A percentile compares a stretch with the other conserved stretches of the same genome.
Conservation (phyloP, 1,140 invertebrate species). For the Temnothorax curvispinosus region DNA sequence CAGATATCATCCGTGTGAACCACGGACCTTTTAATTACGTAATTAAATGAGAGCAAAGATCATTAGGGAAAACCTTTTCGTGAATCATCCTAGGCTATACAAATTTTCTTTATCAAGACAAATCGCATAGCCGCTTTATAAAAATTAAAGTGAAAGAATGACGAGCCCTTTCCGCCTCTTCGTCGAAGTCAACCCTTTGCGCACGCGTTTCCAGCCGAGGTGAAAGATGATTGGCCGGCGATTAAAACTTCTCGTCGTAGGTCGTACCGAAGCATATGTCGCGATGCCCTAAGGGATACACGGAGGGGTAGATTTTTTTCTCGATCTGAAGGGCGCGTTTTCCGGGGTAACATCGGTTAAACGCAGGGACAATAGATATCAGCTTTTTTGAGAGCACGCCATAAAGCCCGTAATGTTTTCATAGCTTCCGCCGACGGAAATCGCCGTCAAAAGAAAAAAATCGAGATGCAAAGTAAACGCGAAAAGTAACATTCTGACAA, state of each 20-base stretch:
- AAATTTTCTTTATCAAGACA: not conserved
- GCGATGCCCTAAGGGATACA: slow-evolving; percentile 60
- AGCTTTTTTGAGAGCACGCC: not conserved
- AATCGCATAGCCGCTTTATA: not conserved
- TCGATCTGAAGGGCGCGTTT: slow-evolving; percentile 70
- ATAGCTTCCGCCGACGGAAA: slow-evolving; percentile 38
- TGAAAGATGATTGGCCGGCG: slow-evolving; percentile 52
- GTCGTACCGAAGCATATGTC: slow-evolving; percentile 69
- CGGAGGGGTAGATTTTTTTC: slow-evolving; percentile 71
- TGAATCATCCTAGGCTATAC: not conserved
- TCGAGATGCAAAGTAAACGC: slow-evolving; percentile 12
- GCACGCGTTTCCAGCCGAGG: slow-evolving; percentile 28
- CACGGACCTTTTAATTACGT: slow-evolving; percentile 23
- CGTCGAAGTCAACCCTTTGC: slow-evolving; percentile 11
- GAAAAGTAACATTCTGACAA: not conserved
- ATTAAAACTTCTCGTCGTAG: slow-evolving; percentile 54
- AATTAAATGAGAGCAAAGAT: slow-evolving; percentile 38
- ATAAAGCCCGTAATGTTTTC: slow-evolving; percentile 19
- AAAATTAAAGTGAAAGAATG: not conserved
- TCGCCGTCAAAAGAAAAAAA: slow-evolving; percentile 30
- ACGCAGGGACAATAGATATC: slow-evolving; percentile 61
- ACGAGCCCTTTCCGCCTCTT: slow-evolving; percentile 2
- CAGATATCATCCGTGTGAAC: slow-evolving; percentile 70
- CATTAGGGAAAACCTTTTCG: not conserved
- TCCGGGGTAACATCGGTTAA: slow-evolving; percentile 70